Percentiles rank a stretch among this genome's conserved stretches.
Conservation (phyloP, 2,113 vertebrate species). For the Clarias macrocephalus region DNA sequence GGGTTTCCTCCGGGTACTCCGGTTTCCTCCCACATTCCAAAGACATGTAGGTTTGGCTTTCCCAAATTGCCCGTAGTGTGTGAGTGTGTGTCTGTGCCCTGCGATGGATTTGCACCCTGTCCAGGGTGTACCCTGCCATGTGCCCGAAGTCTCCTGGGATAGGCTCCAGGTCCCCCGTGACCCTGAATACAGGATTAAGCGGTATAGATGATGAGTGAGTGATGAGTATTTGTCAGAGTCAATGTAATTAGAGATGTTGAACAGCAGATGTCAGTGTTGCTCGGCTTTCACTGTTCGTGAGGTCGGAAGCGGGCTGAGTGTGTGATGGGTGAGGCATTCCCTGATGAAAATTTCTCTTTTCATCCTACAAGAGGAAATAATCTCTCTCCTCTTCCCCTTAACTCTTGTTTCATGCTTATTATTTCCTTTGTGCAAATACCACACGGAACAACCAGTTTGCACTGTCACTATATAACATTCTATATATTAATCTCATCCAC, state of each 20-base stretch:
- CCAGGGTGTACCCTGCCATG: too few relatives aligned
- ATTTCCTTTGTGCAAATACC: neutral
- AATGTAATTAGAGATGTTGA: neutral
- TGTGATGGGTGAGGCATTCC: neutral
- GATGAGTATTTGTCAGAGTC: neutral
- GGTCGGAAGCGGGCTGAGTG: neutral
- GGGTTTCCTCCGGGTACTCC: too few relatives aligned
- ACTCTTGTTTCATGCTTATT: too few relatives aligned
- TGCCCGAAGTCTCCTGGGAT: too few relatives aligned
- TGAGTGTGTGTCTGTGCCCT: too few relatives aligned
- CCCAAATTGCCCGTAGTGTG: too few relatives aligned
- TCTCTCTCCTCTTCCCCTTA: neutral
- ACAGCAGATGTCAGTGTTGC: slow-evolving; percentile 11
- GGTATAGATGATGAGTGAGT: too few relatives aligned
- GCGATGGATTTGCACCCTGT: too few relatives aligned
- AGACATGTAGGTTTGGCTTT: too few relatives aligned
- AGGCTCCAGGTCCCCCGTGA: too few relatives aligned
- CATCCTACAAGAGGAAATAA: neutral
- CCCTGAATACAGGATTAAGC: too few relatives aligned
- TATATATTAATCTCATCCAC: neutral
- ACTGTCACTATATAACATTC: neutral
- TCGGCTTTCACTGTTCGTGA: neutral
- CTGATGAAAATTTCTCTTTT: neutral
- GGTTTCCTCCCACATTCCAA: too few relatives aligned
- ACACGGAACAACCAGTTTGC: neutral